Percentiles rank a stretch among this genome's conserved stretches.
phyloP scores from a whole-genome alignment of 2,797 vertebrate genomes.

The Tapirus indicus region DNA sequence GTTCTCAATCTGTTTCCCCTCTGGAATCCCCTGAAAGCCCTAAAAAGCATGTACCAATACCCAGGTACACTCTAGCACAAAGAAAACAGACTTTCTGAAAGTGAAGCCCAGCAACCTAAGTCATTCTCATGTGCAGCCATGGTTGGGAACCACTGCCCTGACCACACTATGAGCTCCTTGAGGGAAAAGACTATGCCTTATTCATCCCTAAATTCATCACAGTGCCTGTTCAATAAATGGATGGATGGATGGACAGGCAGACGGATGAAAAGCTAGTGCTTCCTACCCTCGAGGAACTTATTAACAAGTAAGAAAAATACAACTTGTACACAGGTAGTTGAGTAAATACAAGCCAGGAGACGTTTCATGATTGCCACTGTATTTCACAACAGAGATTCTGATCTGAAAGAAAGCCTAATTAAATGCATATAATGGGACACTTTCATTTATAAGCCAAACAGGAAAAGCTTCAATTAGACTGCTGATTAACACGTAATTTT shows the following conservation, averaged over 20 bases:
- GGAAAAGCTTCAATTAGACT: constrained; percentile 66
- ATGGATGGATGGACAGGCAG: background rate
- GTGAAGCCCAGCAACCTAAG: background rate
- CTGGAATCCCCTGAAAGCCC: background rate
- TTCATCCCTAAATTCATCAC: background rate
- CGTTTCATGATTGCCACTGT: background rate
- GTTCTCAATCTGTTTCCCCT: background rate
- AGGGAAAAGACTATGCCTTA: background rate
- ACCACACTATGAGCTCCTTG: background rate
- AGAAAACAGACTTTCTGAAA: background rate
- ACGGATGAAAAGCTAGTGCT: background rate
- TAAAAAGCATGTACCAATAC: background rate
- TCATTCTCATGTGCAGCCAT: background rate
- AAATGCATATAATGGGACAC: constrained; percentile 38
- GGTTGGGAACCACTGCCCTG: background rate
- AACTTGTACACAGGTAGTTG: background rate
- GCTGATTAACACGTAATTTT: constrained; percentile 61
- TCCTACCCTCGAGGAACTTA: background rate
- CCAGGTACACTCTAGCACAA: background rate
- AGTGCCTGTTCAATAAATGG: background rate
- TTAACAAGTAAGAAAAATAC: constrained; percentile 45
- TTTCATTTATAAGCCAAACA: constrained; percentile 68
- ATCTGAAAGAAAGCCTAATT: constrained; percentile 68
- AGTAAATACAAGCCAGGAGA: background rate
- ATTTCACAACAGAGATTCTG: constrained; percentile 53